phyloP scores from a whole-genome alignment of 2,797 vertebrate species.

The Tarsius wallacei region DNA sequence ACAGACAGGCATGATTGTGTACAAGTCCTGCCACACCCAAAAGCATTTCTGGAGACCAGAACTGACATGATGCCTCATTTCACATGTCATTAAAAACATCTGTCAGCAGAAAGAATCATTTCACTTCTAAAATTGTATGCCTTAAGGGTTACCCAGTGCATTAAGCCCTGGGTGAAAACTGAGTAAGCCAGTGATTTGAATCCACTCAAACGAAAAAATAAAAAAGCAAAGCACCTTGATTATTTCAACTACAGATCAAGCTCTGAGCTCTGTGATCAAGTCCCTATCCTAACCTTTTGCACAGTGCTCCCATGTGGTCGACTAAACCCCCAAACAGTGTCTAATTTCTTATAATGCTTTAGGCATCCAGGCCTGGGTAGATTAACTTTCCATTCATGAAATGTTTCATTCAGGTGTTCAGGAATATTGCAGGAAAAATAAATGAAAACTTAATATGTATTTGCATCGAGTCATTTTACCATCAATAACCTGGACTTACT shows the following conservation, averaged over 20 bases:
- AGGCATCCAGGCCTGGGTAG: slow-evolving; percentile 64
- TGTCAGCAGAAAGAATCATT: slow-evolving; percentile 64
- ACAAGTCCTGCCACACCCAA: neutral
- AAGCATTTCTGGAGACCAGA: neutral
- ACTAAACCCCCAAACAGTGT: slow-evolving; percentile 69
- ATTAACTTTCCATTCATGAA: slow-evolving; percentile 86
- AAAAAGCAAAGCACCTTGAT: slow-evolving; percentile 33
- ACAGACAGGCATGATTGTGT: neutral
- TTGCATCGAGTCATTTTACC: slow-evolving; percentile 83
- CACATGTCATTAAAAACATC: neutral
- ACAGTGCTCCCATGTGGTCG: slow-evolving; percentile 73
- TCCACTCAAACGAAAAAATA: neutral
- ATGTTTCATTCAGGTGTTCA: slow-evolving; percentile 80
- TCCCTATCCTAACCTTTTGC: slow-evolving; percentile 14
- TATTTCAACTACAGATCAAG: slow-evolving; percentile 51
- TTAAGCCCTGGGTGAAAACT: slow-evolving; percentile 54
- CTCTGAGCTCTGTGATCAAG: slow-evolving; percentile 50
- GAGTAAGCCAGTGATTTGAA: slow-evolving; percentile 60
- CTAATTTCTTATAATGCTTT: slow-evolving; percentile 79
- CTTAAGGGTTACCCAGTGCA: neutral
- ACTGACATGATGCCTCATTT: neutral
- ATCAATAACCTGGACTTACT: slow-evolving; percentile 82
- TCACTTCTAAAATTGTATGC: neutral
- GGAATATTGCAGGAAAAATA: slow-evolving; percentile 84
- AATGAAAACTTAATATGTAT: slow-evolving; percentile 84